phyloP scores from a whole-genome alignment of 2,888 invertebrate species.

The Acronicta leporina region DNA sequence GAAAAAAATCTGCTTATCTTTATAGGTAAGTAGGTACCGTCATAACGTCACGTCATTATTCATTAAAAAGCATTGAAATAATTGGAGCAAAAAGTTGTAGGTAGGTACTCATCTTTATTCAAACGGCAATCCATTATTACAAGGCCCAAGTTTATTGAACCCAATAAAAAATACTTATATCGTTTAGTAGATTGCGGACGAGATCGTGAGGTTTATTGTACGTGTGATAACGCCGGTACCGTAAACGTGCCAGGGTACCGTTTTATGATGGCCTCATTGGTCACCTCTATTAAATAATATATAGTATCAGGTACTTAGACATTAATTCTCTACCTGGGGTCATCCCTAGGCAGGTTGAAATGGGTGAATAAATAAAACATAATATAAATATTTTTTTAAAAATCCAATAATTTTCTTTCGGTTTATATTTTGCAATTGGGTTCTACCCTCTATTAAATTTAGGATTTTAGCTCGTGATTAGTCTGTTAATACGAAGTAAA shows the following conservation, averaged over 20 bases:
- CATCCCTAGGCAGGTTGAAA: too few species aligned
- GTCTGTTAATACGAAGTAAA: too few species aligned
- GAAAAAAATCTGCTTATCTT: too few species aligned
- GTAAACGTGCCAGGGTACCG: slow-evolving; percentile 24
- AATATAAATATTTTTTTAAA: too few species aligned
- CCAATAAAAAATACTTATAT: slow-evolving; percentile 33
- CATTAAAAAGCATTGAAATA: not conserved
- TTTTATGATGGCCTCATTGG: slow-evolving; percentile 17
- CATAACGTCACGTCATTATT: not conserved
- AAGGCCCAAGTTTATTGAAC: slow-evolving; percentile 45
- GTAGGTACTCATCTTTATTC: not conserved
- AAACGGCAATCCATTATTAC: slow-evolving; percentile 12
- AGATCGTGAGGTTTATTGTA: slow-evolving; percentile 28
- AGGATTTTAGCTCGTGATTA: too few species aligned
- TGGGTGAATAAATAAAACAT: too few species aligned
- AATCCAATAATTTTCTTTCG: too few species aligned
- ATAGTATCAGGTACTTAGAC: not conserved
- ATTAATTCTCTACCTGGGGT: too few species aligned
- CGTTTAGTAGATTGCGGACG: slow-evolving; percentile 22
- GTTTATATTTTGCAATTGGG: too few species aligned
- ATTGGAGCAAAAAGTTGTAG: not conserved
- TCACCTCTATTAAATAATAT: not conserved
- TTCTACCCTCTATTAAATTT: too few species aligned
- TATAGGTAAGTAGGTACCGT: too few species aligned
- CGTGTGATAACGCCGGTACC: slow-evolving; percentile 11